These are phyloP conservation scores for Nipponia nippon DNA, from an alignment of 2,113 vertebrate genomes.

Conservation along the genomic window DNA sequence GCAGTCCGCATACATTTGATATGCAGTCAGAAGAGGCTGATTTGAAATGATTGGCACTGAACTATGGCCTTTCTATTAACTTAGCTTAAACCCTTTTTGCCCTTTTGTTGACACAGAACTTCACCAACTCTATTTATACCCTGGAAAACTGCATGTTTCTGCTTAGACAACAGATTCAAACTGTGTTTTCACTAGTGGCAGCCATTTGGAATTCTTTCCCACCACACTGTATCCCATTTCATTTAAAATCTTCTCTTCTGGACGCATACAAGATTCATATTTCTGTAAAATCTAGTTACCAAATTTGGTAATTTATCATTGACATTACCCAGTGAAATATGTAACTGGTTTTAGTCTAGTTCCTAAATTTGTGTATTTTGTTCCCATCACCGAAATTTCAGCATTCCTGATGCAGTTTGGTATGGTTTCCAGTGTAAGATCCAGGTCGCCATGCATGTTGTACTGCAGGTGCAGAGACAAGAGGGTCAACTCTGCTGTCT, in stretches of 20 bases:
- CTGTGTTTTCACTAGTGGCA: neutral
- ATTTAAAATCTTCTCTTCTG: slow-evolving; percentile 41
- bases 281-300: slow-evolving; percentile 11
- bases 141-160: slow-evolving; percentile 6
- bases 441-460: neutral
- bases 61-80: slow-evolving; percentile 29
- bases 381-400: neutral
- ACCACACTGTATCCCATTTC: slow-evolving; percentile 24
- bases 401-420: neutral
- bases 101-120: slow-evolving; percentile 25
- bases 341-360: neutral
- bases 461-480: neutral
- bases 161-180: slow-evolving; percentile 32
- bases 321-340: neutral
- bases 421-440: neutral
- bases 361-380: neutral
- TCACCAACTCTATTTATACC: slow-evolving; percentile 10
- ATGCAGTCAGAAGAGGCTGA: slow-evolving; percentile 26
- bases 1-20: slow-evolving; percentile 33
- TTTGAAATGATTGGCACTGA: slow-evolving; percentile 51
- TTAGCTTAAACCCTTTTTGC: slow-evolving; percentile 40
- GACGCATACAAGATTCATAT: neutral
- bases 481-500: neutral
- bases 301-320: slow-evolving; percentile 1
- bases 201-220: slow-evolving; percentile 45